These are phyloP conservation scores for Morone saxatilis DNA, from an alignment of 2,113 vertebrate genomes.

Conservation along the genomic window DNA sequence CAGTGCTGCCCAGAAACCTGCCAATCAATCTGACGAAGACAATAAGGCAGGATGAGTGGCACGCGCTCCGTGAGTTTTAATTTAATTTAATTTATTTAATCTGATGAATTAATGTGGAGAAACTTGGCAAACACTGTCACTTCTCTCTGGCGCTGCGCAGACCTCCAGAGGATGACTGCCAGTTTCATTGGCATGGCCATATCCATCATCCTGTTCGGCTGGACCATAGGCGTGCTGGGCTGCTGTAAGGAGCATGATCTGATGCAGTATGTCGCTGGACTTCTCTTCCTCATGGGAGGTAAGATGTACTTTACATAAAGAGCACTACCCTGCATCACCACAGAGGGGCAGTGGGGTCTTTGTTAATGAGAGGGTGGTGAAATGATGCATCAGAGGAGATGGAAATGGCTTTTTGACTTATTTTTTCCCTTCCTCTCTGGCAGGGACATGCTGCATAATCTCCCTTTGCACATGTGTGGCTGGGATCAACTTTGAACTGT, in stretches of 20 bases:
- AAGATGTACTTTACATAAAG: conserved; percentile 70
- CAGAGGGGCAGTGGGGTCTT: conserved; percentile 65
- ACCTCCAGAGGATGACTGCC: conserved; percentile 94
- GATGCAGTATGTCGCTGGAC: conserved; percentile 96
- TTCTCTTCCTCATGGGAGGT: conserved; percentile 98
- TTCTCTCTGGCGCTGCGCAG: conserved; percentile 73
- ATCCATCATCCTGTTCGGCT: conserved; percentile 94
- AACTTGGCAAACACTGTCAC: conserved; percentile 6
- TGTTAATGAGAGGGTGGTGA: conserved; percentile 23
- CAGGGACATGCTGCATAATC: conserved; percentile 99
- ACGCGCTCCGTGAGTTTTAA: conserved; percentile 90
- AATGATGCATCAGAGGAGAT: conserved; percentile 38
- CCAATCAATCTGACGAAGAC: conserved; percentile 92
- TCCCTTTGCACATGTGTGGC: conserved; percentile 99
- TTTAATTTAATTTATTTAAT: background rate
- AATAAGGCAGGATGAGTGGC: conserved; percentile 94
- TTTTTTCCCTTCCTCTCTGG: conserved; percentile 18
- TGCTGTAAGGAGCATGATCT: conserved; percentile 94
- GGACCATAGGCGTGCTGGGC: conserved; percentile 92
- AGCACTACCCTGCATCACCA: conserved; percentile 56
- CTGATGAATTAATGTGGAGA: conserved; percentile 10
- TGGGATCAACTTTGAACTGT: conserved; percentile 99
- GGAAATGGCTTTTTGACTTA: conserved; percentile 25
- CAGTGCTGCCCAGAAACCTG: conserved; percentile 89
- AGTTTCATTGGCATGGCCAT: conserved; percentile 95